Percentiles rank a stretch among this genome's conserved stretches.
These are phyloP conservation scores for Luperina nickerlii DNA, from an alignment of 2,888 invertebrate genomes.

Conservation along the genomic window DNA sequence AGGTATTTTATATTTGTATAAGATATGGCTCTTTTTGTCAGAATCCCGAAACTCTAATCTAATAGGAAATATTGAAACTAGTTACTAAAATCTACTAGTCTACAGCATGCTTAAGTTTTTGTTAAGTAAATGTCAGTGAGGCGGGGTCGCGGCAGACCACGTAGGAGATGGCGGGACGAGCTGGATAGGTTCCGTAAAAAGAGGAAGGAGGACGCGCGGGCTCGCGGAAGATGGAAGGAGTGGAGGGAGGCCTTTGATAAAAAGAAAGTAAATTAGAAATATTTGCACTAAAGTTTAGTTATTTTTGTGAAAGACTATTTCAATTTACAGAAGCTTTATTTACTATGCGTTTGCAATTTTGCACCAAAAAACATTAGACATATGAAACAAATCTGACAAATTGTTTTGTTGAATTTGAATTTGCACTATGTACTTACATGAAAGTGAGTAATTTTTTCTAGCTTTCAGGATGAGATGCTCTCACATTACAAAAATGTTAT, in stretches of 20 bases:
- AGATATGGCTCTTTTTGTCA: not conserved
- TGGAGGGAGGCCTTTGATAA: not conserved
- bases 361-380: not conserved
- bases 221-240: too few relatives aligned
- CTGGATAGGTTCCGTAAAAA: too few relatives aligned
- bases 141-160: too few relatives aligned
- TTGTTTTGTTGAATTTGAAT: not conserved
- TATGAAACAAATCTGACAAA: not conserved
- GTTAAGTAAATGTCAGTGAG: not conserved
- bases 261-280: not conserved
- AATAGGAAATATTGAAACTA: not conserved
- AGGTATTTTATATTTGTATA: not conserved
- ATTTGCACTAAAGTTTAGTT: not conserved
- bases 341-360: not conserved
- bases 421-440: not conserved
- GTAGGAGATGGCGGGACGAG: too few relatives aligned
- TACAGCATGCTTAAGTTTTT: too few relatives aligned
- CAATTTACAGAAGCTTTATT: not conserved
- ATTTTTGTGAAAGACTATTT: not conserved
- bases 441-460: not conserved
- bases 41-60: too few relatives aligned
- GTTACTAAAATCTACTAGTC: not conserved
- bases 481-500: not conserved
- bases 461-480: not conserved
- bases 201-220: too few relatives aligned